Evolutionary conservation across 2,888 invertebrate genomes (phyloP), one percentile per base, ranked within the genome.

Genomic region (Morpho helenor): DNA sequence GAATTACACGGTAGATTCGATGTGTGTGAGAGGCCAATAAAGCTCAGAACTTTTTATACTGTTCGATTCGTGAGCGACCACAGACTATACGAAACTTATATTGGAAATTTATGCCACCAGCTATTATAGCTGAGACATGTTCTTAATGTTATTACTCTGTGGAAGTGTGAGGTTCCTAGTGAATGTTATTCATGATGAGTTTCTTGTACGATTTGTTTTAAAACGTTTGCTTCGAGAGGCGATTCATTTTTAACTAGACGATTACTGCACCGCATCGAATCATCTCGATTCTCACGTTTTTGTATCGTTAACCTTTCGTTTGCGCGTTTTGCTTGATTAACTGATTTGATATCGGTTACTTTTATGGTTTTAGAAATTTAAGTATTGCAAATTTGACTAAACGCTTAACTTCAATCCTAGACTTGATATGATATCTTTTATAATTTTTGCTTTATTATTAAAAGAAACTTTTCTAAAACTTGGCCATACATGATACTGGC

Each of bases 281-380:
- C 66, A 65, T 76, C 69, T 77, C 77, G 79, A 80, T 87, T 88
- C 88, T 87, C 88, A 88, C 88, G 88, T 88, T 87, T 86, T 85
- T 83, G 77, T 84, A 82, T 82, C 81, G 73, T 80, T 82, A 80
- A 77, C 76, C 70, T 79, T 79, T 81, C 74, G 75, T 70, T 64
- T 71, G 63, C 69, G 65, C 70, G 68, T 66, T 68, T 63, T 66
- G 66, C 68, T 72, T 66, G 67, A 79, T 75, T 80, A 86, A 84
- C 84, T 77, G 77, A 86, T 87, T 85, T 70, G 75, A 75, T 71
- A 70, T 74, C 74, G 77, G 78, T 74, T 73, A 75, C 73, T 76
- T 73, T 80, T 77, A 79, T 76, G 66, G 72, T 72, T 77, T 71
- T 67, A 67, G 69, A 74, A 64, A 67, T 67, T 65, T 64, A 57